Percentiles rank a stretch among this genome's conserved stretches.
These are phyloP conservation scores for Phasianus colchicus DNA, from an alignment of 2,113 vertebrate genomes.

Conservation along the genomic window DNA sequence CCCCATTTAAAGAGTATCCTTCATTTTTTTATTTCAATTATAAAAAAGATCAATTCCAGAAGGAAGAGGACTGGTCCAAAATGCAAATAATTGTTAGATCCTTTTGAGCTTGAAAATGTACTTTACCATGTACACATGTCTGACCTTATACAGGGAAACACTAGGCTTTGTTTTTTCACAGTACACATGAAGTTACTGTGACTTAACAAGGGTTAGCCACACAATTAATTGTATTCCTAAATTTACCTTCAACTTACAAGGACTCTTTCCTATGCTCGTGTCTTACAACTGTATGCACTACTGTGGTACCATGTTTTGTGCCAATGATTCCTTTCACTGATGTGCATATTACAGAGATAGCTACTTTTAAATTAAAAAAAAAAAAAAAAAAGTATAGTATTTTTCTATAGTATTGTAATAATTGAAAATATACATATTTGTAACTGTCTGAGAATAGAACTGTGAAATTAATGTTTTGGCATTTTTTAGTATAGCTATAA, in stretches of 20 bases:
- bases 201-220: not conserved
- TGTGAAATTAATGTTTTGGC: not conserved
- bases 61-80: not conserved
- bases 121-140: not conserved
- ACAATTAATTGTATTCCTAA: not conserved
- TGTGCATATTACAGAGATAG: not conserved
- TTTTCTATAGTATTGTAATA: not conserved
- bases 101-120: not conserved
- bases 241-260: not conserved
- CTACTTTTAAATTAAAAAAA: not conserved
- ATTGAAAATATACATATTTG: not conserved
- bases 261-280: constrained; percentile 48
- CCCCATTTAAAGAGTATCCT: not conserved
- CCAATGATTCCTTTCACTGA: not conserved
- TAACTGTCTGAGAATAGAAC: not conserved
- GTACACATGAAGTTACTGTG: not conserved
- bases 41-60: not conserved
- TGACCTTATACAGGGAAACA: not conserved
- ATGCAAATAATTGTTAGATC: constrained; percentile 50
- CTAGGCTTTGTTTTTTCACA: not conserved
- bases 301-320: not conserved
- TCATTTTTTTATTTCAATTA: not conserved
- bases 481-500: not conserved
- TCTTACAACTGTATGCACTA: not conserved
- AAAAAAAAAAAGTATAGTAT: not conserved